These are phyloP conservation scores for Oikopleura vanhoeffeni DNA, from an alignment of 23 tunicate genomes.

Conservation along the genomic window DNA sequence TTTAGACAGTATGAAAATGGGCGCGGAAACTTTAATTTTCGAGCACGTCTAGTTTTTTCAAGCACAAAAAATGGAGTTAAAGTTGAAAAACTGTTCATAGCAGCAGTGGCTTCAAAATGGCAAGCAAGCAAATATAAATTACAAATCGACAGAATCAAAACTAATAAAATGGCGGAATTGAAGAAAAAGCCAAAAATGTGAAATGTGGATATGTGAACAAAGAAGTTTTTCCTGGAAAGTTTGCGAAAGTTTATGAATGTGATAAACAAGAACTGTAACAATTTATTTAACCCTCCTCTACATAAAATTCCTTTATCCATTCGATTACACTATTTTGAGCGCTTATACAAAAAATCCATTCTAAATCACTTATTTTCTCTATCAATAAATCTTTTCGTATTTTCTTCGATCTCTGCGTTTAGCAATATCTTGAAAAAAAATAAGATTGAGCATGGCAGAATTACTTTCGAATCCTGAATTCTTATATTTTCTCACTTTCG, in stretches of 20 bases:
- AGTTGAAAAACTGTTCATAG: background rate
- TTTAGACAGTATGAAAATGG: background rate
- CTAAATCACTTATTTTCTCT: no score
- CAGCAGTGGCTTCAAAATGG: background rate
- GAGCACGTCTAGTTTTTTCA: background rate
- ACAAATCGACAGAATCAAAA: background rate
- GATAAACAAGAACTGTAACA: background rate
- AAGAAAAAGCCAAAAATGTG: background rate
- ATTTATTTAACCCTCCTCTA: no score
- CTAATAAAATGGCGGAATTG: background rate
- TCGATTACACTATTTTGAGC: no score
- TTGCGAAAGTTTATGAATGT: background rate
- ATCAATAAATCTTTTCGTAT: no score
- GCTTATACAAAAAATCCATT: no score
- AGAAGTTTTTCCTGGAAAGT: conserved; percentile 4
- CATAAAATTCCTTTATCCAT: no score
- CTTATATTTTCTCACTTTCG: no score
- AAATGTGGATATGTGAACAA: conserved; percentile 3
- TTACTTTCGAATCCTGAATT: no score
- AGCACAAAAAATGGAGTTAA: background rate
- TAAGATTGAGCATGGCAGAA: no score
- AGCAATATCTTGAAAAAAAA: no score
- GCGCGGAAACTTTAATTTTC: background rate
- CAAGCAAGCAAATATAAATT: background rate
- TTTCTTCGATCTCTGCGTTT: no score